A percentile compares a stretch with the other conserved stretches of the same genome.
Evolutionary conservation across 2,888 invertebrate species (phyloP).

Genomic region (Orthosia cruda): DNA sequence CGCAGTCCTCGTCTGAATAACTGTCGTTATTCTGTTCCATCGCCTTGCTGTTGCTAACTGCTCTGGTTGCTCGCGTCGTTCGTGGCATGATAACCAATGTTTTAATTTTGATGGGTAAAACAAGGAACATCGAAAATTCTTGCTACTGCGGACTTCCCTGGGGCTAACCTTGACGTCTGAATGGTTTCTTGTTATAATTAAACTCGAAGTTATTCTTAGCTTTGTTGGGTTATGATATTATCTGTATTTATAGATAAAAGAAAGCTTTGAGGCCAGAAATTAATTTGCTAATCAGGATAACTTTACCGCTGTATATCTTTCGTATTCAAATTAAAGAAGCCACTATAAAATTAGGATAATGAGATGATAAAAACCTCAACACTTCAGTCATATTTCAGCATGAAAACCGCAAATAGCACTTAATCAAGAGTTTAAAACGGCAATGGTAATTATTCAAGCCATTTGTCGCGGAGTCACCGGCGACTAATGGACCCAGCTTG

Average conservation of each 20-base stretch:
- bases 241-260: background rate
- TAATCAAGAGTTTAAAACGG: conserved; percentile 75
- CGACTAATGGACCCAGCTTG: conserved; percentile 73
- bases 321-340: conserved; percentile 29
- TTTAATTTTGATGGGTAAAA: conserved; percentile 66
- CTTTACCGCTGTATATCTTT: background rate
- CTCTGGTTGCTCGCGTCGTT: too few species aligned
- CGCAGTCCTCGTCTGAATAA: too few species aligned
- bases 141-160: conserved; percentile 49
- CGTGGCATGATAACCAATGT: too few species aligned
- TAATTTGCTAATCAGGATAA: background rate
- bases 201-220: conserved; percentile 28
- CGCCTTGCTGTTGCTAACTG: too few species aligned
- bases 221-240: conserved; percentile 7
- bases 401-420: conserved; percentile 73
- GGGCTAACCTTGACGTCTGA: conserved; percentile 43
- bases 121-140: conserved; percentile 58
- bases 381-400: conserved; percentile 58
- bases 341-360: conserved; percentile 36
- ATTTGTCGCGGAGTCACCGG: conserved; percentile 77
- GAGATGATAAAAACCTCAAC: conserved; percentile 42
- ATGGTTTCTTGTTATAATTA: conserved; percentile 48
- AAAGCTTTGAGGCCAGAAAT: background rate
- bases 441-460: conserved; percentile 79
- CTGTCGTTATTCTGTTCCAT: too few species aligned